Conservation (phyloP, 2,888 invertebrate genomes). For the Esperia sulphurella region DNA sequence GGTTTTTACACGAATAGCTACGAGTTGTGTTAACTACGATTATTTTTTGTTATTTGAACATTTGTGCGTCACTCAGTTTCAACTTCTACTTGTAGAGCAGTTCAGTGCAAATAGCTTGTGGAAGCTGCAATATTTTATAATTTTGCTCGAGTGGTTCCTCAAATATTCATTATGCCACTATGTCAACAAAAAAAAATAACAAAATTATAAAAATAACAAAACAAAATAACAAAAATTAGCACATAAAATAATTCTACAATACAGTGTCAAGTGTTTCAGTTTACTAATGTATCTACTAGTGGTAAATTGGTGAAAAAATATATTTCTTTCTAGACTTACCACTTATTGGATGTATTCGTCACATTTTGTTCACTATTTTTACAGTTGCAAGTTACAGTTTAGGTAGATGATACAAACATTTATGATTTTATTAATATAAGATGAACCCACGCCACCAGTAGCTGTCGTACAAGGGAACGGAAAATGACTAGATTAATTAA, state of each 20-base stretch:
- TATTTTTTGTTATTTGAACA: neutral
- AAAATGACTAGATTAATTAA: slow-evolving; percentile 1
- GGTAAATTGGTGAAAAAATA: slow-evolving; percentile 20
- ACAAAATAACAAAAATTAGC: slow-evolving; percentile 30
- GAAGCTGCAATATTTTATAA: slow-evolving; percentile 30
- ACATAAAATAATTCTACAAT: slow-evolving; percentile 20
- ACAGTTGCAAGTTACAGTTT: no score
- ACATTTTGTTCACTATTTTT: neutral
- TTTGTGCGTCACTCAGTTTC: neutral
- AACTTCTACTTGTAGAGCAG: neutral
- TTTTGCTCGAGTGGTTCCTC: slow-evolving; percentile 39
- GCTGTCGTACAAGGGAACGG: slow-evolving; percentile 12
- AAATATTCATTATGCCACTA: slow-evolving; percentile 66
- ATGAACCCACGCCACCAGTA: slow-evolving; percentile 12
- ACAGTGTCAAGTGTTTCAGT: slow-evolving; percentile 18
- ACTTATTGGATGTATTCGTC: slow-evolving; percentile 6
- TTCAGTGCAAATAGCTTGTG: slow-evolving; percentile 40
- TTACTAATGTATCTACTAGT: slow-evolving; percentile 17
- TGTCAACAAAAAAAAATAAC: slow-evolving; percentile 51
- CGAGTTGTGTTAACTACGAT: neutral
- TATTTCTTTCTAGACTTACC: slow-evolving; percentile 19
- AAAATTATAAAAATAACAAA: slow-evolving; percentile 18
- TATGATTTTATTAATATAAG: neutral
- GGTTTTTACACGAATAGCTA: neutral
- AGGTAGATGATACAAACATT: neutral